Percentiles rank a stretch among this genome's conserved stretches.
Conservation (phyloP, 2,888 invertebrate genomes). For the Lasioglossum lativentre region DNA sequence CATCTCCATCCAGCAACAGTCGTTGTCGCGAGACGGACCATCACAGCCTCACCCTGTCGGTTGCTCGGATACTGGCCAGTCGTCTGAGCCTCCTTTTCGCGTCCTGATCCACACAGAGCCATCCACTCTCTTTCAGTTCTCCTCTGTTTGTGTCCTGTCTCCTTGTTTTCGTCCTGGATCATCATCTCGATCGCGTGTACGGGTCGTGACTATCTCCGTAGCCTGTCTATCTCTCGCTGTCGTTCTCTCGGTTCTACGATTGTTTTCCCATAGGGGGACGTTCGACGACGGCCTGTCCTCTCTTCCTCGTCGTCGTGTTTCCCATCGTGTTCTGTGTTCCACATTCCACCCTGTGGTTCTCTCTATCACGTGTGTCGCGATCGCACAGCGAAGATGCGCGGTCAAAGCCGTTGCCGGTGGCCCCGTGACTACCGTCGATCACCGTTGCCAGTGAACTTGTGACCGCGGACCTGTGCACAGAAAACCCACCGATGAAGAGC, state of each 20-base stretch:
- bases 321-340: not conserved
- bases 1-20: slow-evolving; percentile 57
- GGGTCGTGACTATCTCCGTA: not conserved
- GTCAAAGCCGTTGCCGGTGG: slow-evolving; percentile 28
- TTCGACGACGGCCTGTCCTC: not conserved
- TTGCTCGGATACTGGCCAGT: slow-evolving; percentile 35
- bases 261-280: slow-evolving; percentile 13
- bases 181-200: not conserved
- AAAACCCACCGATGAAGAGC: not conserved
- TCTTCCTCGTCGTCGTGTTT: not conserved
- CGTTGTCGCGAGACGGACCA: slow-evolving; percentile 52
- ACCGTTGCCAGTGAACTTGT: slow-evolving; percentile 39
- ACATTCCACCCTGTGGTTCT: not conserved
- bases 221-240: not conserved
- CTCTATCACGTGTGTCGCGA: slow-evolving; percentile 15
- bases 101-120: not conserved
- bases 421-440: slow-evolving; percentile 5
- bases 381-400: slow-evolving; percentile 36
- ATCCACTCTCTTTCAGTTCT: not conserved
- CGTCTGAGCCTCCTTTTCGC: not conserved
- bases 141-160: not conserved
- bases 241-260: not conserved
- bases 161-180: not conserved
- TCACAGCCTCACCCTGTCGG: slow-evolving; percentile 56
- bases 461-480: slow-evolving; percentile 19